phyloP scores from a whole-genome alignment of 2,797 vertebrate species.

The Acanthiza pusilla region DNA sequence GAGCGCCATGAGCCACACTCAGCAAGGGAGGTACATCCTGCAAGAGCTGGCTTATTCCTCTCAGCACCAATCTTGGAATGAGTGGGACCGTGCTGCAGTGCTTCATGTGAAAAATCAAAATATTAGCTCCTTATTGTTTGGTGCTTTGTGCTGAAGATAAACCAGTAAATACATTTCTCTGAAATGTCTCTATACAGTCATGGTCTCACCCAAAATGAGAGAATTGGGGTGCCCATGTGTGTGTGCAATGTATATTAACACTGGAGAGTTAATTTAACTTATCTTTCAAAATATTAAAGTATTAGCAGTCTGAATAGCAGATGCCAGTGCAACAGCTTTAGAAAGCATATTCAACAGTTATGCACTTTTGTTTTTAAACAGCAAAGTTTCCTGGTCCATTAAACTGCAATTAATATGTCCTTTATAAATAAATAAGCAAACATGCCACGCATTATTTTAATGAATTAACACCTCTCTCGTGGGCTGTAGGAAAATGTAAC shows the following conservation, averaged over 20 bases:
- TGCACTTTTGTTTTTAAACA: not conserved
- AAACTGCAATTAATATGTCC: not conserved
- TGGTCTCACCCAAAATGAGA: not conserved
- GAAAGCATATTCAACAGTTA: not conserved
- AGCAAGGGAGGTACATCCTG: not conserved
- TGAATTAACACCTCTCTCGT: not conserved
- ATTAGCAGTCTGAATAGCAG: not conserved
- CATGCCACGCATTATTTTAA: not conserved
- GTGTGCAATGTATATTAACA: not conserved
- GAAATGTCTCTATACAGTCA: not conserved
- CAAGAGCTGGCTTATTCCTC: not conserved
- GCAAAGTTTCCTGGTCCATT: not conserved
- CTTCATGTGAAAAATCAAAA: not conserved
- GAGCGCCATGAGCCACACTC: not conserved
- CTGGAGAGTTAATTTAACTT: not conserved
- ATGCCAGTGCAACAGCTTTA: not conserved
- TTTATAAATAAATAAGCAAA: not conserved
- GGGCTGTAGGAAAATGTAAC: not conserved
- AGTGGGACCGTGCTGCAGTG: not conserved
- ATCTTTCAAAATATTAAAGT: not conserved
- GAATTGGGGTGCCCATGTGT: not conserved
- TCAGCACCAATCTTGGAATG: not conserved
- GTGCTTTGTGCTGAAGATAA: not conserved
- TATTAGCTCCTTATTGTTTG: not conserved
- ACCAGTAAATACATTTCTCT: not conserved